These are phyloP conservation scores for Tetramorium simillimum DNA, from an alignment of 1,140 invertebrate species.

Conservation along the genomic window DNA sequence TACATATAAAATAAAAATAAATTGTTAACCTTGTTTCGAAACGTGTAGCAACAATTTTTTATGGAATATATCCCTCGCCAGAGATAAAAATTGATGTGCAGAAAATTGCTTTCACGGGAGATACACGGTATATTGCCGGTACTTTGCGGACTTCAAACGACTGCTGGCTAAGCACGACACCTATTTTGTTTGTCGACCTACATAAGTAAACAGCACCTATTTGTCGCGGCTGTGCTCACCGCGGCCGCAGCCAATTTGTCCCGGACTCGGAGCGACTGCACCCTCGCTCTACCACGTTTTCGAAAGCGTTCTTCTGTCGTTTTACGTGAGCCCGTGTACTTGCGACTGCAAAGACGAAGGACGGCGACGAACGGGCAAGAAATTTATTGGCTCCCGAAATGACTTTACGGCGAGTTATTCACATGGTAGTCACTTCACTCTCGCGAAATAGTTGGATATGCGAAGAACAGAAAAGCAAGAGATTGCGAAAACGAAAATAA, in stretches of 20 bases:
- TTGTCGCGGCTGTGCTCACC: conserved; percentile 58
- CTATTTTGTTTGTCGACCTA: conserved; percentile 68
- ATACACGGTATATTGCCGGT: conserved; percentile 7
- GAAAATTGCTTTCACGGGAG: background rate
- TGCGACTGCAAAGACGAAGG: background rate
- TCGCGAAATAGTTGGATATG: conserved; percentile 21
- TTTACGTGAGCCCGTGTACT: conserved; percentile 31
- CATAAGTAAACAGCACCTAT: conserved; percentile 66
- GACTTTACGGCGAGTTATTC: conserved; percentile 48
- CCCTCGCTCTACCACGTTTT: conserved; percentile 21
- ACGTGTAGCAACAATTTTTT: background rate
- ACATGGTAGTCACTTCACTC: background rate
- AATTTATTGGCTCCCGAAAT: conserved; percentile 49
- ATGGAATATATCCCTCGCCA: background rate
- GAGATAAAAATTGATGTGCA: conserved; percentile 2
- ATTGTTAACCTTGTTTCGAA: background rate
- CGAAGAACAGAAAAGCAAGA: background rate
- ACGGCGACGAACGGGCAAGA: background rate
- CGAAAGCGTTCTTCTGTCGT: conserved; percentile 23
- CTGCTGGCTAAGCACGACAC: conserved; percentile 64
- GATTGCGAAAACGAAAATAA: background rate
- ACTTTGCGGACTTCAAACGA: conserved; percentile 17
- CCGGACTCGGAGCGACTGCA: background rate
- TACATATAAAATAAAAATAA: background rate
- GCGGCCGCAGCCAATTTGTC: conserved; percentile 67